Evolutionary conservation across 2,888 invertebrate genomes (phyloP), one percentile per base, ranked within the genome.

Genomic region (Volucella inflata): DNA sequence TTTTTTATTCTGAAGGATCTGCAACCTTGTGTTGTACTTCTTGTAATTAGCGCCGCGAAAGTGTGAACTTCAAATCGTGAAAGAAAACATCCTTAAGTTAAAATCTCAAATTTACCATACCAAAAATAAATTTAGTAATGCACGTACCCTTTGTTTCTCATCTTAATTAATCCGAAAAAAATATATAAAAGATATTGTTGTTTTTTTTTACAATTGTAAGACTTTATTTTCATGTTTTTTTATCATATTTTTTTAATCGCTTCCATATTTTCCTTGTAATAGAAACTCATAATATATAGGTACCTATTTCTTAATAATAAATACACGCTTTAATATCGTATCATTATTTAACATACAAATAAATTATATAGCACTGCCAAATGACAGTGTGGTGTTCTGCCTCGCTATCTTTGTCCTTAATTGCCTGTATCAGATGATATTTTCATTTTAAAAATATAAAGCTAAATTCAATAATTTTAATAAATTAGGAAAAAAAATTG

Each of bases 241-340:
- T 74, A 17, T 40, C 14, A 12, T 53, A 48, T 46, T 64, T n/a
- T 55, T 64, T 46, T 64, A 64, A 44, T 42, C 44, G 46, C 17
- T 55, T 46, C 48, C 59, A 51, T 50, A 30, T 17, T 16, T 30
- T 72, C 30, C 64, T 40, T 55, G 57, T 46, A 57, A 14, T 57
- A 46, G 48, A 75, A 65, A 57, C 64, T 55, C 30, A 30, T 42
- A 53, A 53, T 42, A 21, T 44, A 8, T 53, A 62, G 30, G 30
- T 36, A 53, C 62, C 62, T 72, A 72, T 53, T 62, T 51, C 51
- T 72, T 53, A 50, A 62, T 62, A 62, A 17, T 64, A 60, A 36
- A 50, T 75, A 75, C 36, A 46, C 12, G 14, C 21, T 51, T 65
- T 64, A 74, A 30, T 48, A 57, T 48, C 46, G 42, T 57, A 65